phyloP scores from a whole-genome alignment of 1,140 invertebrate genomes.

The Aphidius gifuensis region DNA sequence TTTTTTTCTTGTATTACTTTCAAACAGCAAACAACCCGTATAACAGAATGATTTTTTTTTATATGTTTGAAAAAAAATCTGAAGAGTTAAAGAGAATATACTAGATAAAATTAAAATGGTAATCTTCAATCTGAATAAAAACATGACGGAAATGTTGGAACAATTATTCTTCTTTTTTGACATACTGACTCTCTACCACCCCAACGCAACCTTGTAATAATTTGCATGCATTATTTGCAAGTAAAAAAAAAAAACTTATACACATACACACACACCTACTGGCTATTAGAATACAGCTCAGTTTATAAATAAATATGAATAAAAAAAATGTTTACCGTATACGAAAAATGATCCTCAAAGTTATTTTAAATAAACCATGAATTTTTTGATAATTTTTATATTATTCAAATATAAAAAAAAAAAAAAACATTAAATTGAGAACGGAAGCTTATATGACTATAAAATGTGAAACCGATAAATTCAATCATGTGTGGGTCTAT shows the following conservation, averaged over 20 bases:
- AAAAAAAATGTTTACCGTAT: no score
- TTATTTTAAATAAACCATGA: no score
- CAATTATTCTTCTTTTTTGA: conserved; percentile 20
- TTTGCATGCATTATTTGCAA: neutral
- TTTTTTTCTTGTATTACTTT: conserved; percentile 26
- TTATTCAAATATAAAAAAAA: conserved; percentile 5
- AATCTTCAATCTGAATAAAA: conserved; percentile 25
- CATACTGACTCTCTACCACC: neutral
- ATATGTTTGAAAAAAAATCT: no score
- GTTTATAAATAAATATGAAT: no score
- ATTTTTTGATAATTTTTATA: neutral
- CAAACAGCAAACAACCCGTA: no score
- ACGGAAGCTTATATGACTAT: conserved; percentile 6
- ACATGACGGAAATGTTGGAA: conserved; percentile 25
- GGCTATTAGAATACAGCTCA: no score
- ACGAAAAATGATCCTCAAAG: no score
- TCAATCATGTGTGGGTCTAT: conserved; percentile 28
- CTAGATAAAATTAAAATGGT: no score
- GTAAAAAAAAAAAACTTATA: neutral
- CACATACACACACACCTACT: neutral
- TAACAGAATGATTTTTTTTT: no score
- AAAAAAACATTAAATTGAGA: neutral
- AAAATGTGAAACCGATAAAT: conserved; percentile 39
- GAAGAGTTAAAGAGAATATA: no score
- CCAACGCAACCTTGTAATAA: neutral